Conservation (phyloP, 2,888 invertebrate genomes). For the Dynastes grantii region DNA sequence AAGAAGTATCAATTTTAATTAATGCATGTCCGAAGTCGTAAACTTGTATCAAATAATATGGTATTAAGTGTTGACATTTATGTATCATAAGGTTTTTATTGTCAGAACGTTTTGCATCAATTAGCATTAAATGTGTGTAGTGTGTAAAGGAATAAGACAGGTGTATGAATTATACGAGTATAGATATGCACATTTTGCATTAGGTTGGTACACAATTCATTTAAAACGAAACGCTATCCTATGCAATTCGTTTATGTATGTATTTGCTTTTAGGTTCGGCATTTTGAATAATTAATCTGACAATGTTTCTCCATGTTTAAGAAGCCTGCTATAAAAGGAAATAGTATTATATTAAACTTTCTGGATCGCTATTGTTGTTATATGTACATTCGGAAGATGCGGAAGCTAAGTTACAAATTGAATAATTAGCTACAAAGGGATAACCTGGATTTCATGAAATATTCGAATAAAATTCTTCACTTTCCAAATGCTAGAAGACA, state of each 20-base stretch:
- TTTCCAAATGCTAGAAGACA: neutral
- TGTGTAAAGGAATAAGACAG: neutral
- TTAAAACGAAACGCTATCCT: too few relatives aligned
- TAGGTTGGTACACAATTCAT: too few relatives aligned
- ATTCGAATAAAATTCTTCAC: neutral
- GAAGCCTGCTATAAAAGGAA: too few relatives aligned
- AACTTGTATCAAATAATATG: conserved; percentile 22
- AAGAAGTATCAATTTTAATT: conserved; percentile 19
- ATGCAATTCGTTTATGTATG: too few relatives aligned
- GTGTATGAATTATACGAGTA: neutral
- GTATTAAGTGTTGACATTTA: conserved; percentile 41
- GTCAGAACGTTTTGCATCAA: conserved; percentile 19
- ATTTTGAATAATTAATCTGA: too few relatives aligned
- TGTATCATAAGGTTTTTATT: conserved; percentile 30
- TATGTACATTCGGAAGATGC: too few relatives aligned
- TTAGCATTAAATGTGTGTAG: conserved; percentile 11
- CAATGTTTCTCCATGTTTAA: too few relatives aligned
- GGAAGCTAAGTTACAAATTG: too few relatives aligned
- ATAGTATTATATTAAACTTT: too few relatives aligned
- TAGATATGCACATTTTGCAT: neutral
- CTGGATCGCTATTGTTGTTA: too few relatives aligned
- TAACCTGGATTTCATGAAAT: too few relatives aligned
- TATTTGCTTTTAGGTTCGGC: neutral
- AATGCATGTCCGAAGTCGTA: conserved; percentile 30
- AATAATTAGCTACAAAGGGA: too few relatives aligned